Evolutionary conservation across 2,888 invertebrate species (phyloP).

Genomic region (Acanthacorydalis orientalis): DNA sequence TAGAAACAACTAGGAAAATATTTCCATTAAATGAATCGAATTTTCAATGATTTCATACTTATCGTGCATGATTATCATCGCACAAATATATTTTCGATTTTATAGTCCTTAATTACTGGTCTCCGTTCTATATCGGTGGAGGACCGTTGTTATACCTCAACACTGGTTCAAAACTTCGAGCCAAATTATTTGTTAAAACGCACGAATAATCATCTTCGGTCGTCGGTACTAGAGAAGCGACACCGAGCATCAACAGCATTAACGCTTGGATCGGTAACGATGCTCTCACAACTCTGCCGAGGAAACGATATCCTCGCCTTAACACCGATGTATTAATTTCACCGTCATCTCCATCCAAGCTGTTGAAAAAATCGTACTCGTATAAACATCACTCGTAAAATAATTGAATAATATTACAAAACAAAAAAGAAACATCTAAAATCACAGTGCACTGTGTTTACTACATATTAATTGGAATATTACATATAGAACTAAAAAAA

Average conservation of each 20-base stretch:
- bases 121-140: constrained; percentile 58
- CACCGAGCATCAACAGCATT: constrained; percentile 80
- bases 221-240: constrained; percentile 82
- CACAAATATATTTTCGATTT: no score
- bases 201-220: constrained; percentile 74
- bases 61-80: no score
- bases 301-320: constrained; percentile 63
- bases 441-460: no score
- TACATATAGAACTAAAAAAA: constrained; percentile 17
- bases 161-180: constrained; percentile 72
- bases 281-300: constrained; percentile 78
- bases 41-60: no score
- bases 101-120: background rate
- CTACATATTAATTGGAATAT: no score
- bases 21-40: no score
- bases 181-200: constrained; percentile 68
- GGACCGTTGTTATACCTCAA: constrained; percentile 84
- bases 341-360: constrained; percentile 30
- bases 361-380: constrained; percentile 17
- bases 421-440: constrained; percentile 12
- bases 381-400: no score
- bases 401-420: background rate
- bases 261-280: constrained; percentile 90
- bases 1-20: no score
- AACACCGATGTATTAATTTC: constrained; percentile 45